Evolutionary conservation across 2,113 vertebrate species (phyloP).

Genomic region (Pseudolaguvia tuberculata): DNA sequence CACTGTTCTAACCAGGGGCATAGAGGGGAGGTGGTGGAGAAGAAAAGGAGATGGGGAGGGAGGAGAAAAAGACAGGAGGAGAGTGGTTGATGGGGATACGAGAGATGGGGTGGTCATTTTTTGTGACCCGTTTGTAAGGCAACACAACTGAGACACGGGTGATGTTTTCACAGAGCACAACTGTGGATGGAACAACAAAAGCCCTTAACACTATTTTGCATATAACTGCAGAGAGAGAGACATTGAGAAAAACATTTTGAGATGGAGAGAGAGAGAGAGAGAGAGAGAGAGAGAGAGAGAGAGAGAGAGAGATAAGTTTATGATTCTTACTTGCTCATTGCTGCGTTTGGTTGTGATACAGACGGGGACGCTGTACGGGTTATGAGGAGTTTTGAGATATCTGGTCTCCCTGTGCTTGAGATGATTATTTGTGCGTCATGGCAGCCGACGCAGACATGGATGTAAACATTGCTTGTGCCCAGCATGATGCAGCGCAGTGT

Average conservation of each 20-base stretch:
- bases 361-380: not conserved
- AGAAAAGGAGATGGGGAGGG: too few species aligned
- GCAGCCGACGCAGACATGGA: slow-evolving; percentile 15
- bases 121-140: slow-evolving; percentile 83
- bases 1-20: too few species aligned
- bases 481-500: slow-evolving; percentile 2
- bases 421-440: not conserved
- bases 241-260: too few species aligned
- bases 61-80: not conserved
- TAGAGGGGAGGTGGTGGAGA: too few species aligned
- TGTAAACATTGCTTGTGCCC: slow-evolving; percentile 40
- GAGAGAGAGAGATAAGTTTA: too few species aligned
- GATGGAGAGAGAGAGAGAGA: too few species aligned
- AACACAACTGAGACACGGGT: slow-evolving; percentile 83
- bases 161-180: slow-evolving; percentile 59
- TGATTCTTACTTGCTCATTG: too few species aligned
- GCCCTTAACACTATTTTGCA: slow-evolving; percentile 73
- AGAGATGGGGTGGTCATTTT: slow-evolving; percentile 48
- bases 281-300: too few species aligned
- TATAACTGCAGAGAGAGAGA: slow-evolving; percentile 64
- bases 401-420: slow-evolving; percentile 8
- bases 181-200: slow-evolving; percentile 89
- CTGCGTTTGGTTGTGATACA: too few species aligned
- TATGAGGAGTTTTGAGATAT: not conserved
- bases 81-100: not conserved